Evolutionary conservation across 2,888 invertebrate genomes (phyloP).

Genomic region (Cheilosia grossa): DNA sequence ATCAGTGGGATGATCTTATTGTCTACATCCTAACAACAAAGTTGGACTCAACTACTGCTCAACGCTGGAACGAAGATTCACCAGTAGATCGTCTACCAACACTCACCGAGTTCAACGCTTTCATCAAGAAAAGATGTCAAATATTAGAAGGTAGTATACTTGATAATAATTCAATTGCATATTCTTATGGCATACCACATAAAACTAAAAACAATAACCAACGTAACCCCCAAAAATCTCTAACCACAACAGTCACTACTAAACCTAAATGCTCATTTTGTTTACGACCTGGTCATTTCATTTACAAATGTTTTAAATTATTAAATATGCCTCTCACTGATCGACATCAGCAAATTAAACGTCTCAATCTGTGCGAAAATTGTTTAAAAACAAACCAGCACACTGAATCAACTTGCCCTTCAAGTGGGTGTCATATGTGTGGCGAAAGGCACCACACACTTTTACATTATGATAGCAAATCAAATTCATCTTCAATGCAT

Average conservation of each 20-base stretch:
- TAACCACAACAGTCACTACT: background rate
- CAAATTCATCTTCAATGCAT: too few relatives aligned
- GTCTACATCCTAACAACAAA: conserved; percentile 3
- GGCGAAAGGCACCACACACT: too few relatives aligned
- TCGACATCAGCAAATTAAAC: too few relatives aligned
- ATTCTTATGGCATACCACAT: background rate
- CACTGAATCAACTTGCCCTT: too few relatives aligned
- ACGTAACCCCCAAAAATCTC: conserved; percentile 9
- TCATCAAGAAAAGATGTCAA: conserved; percentile 41
- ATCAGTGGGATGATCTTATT: conserved; percentile 35
- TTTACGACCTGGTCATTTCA: too few relatives aligned
- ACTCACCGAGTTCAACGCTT: background rate
- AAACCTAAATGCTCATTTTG: background rate
- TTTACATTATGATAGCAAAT: too few relatives aligned
- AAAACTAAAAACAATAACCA: conserved; percentile 19
- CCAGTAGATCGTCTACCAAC: conserved; percentile 32
- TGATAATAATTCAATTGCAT: conserved; percentile 10
- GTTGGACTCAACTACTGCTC: too few relatives aligned
- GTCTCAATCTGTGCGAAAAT: too few relatives aligned
- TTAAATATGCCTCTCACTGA: too few relatives aligned
- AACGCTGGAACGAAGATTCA: conserved; percentile 15
- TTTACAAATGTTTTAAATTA: too few relatives aligned
- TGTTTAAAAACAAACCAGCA: too few relatives aligned
- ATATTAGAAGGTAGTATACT: conserved; percentile 36
- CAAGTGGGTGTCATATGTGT: too few relatives aligned